Conservation (phyloP, 2,113 vertebrate species). For the Ifrita kowaldi region DNA sequence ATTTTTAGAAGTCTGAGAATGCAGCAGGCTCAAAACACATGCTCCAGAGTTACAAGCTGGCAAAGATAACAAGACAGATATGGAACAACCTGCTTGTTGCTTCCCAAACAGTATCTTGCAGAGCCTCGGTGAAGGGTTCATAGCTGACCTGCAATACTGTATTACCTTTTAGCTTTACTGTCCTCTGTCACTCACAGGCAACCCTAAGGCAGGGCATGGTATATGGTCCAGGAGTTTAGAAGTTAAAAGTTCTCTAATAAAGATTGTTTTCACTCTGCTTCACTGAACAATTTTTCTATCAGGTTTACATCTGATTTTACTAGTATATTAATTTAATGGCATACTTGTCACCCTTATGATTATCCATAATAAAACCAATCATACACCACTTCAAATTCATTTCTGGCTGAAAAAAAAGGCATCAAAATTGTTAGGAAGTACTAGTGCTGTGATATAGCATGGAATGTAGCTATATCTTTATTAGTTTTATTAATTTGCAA, state of each 20-base stretch:
- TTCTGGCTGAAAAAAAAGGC: not conserved
- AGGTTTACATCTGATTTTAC: not conserved
- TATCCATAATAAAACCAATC: not conserved
- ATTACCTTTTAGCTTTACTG: not conserved
- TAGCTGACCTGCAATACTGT: not conserved
- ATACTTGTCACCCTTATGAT: not conserved
- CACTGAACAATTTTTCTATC: not conserved
- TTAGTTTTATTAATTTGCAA: not conserved
- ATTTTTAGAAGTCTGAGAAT: not conserved
- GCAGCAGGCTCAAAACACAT: not conserved
- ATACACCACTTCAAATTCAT: not conserved
- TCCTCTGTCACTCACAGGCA: not conserved
- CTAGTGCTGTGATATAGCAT: not conserved
- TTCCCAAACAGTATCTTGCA: not conserved
- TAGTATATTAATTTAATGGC: not conserved
- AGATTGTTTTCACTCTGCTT: not conserved
- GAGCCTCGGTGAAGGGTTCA: not conserved
- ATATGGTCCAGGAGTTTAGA: not conserved
- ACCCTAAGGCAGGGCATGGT: not conserved
- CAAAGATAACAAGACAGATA: rapidly evolving
- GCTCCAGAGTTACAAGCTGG: not conserved
- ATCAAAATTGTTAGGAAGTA: not conserved
- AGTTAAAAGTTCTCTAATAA: not conserved
- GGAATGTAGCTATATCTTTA: not conserved
- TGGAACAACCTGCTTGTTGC: not conserved